Base-by-base conservation (phyloP, 2,888 invertebrate species). In the Globia sparganii region DNA sequence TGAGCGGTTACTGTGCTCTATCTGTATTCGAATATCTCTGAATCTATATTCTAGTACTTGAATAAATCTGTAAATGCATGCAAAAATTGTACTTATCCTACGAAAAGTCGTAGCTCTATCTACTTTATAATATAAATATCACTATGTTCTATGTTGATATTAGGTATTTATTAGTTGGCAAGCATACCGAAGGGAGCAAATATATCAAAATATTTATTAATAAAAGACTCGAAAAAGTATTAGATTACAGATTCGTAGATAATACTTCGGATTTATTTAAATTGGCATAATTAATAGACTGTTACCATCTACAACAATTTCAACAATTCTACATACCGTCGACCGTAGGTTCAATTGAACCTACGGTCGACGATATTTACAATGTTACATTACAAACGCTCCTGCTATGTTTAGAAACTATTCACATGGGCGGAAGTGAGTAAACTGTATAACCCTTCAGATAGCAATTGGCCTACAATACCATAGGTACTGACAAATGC, bases 361-460 rank as follows among this genome's bases (percentile, higher is more conserved):
- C n/a, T n/a, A n/a, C n/a, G n/a, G n/a, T n/a, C n/a, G n/a, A n/a
- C n/a, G n/a, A n/a, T n/a, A 31, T 6, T 31, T 18, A 61, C 34
- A 77, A 46, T 34, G 11, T 66, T 9, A 34, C 5, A 53, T 65
- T 34, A 49, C 25, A 28, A 64, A 46, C n/a, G 25, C 2, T 56
- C 18, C 5, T n/a, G n/a, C n/a, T 49, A 64, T 56, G 31, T 56
- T 59, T 46, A 59, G 18, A 69, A 56, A 65, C 49, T 67, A 75
- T 80, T 62, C n/a, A 61, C 64, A 69, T 72, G 64, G 64, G 13
- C 86, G 87, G 87, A 87, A 86, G 75, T 77, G 80, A 73, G 67
- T 74, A 78, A 75, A 59, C 59, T 66, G 62, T 61, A 25, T 81
- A 66, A 62, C 59, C 82, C 74, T 75, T 62, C 58, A 62, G 61